A percentile compares a stretch with the other conserved stretches of the same genome.
These are phyloP conservation scores for Hypsopygia costalis DNA, from an alignment of 2,888 invertebrate genomes.

Conservation along the genomic window DNA sequence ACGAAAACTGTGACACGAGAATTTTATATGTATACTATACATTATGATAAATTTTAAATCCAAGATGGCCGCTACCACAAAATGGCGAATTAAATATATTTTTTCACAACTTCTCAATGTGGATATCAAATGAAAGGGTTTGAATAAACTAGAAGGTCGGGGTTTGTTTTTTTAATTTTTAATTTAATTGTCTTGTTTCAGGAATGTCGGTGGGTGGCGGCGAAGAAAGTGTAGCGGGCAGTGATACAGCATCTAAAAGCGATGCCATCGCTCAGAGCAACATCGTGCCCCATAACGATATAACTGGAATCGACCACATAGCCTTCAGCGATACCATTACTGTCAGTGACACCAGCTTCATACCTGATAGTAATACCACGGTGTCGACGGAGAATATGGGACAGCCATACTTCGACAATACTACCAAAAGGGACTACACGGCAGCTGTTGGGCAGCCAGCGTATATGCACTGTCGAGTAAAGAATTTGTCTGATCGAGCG, in stretches of 20 bases:
- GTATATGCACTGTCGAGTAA: slow-evolving; percentile 90
- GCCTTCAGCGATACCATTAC: slow-evolving; percentile 28
- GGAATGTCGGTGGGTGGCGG: slow-evolving; percentile 60
- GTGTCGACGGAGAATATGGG: slow-evolving; percentile 83
- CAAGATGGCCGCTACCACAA: no score
- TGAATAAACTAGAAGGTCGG: no score
- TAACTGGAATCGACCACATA: slow-evolving; percentile 3
- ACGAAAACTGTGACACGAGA: no score
- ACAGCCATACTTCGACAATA: slow-evolving; percentile 93
- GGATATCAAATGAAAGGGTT: no score
- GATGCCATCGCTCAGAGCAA: slow-evolving; percentile 11
- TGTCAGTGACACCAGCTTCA: slow-evolving; percentile 30
- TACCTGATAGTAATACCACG: slow-evolving; percentile 37
- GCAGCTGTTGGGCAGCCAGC: slow-evolving; percentile 93
- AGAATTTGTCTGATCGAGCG: slow-evolving; percentile 92
- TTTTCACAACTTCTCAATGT: no score
- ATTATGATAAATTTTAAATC: no score
- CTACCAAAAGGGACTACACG: slow-evolving; percentile 89
- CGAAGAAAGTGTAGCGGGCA: slow-evolving; percentile 21
- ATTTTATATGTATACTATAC: no score
- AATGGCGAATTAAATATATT: no score
- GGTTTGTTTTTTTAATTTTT: no score
- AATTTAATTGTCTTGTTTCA: slow-evolving; percentile 18
- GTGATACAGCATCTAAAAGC: slow-evolving; percentile 3
- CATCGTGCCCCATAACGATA: slow-evolving; percentile 1